Conservation (phyloP, 2,888 invertebrate genomes). For the Cheilosia soror region DNA sequence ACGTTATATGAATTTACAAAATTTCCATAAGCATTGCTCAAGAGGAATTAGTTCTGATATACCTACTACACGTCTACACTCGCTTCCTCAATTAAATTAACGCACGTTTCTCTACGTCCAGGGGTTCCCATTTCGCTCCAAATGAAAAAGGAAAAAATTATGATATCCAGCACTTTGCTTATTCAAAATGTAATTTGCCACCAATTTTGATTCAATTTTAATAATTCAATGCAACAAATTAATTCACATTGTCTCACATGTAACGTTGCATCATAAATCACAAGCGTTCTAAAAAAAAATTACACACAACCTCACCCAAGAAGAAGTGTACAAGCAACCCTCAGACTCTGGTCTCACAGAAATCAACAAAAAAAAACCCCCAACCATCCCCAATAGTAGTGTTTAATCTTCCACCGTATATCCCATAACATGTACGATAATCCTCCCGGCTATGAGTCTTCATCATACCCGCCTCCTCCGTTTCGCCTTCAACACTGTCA, state of each 20-base stretch:
- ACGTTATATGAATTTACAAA: too few relatives aligned
- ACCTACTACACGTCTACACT: too few relatives aligned
- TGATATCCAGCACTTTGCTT: neutral
- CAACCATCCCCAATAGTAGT: conserved; percentile 59
- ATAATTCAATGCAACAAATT: conserved; percentile 67
- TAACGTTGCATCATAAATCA: conserved; percentile 74
- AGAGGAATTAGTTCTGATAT: too few relatives aligned
- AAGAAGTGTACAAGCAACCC: conserved; percentile 51
- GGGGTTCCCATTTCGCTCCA: too few relatives aligned
- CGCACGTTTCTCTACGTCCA: too few relatives aligned
- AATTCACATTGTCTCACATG: conserved; percentile 64
- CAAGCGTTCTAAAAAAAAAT: conserved; percentile 36
- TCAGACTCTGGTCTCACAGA: conserved; percentile 27
- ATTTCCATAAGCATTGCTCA: too few relatives aligned
- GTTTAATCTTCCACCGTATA: conserved; percentile 69
- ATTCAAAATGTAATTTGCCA: neutral
- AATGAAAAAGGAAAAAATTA: neutral
- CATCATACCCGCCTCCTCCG: conserved; percentile 49
- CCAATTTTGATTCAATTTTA: conserved; percentile 67
- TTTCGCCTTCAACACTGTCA: conserved; percentile 63
- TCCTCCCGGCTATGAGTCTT: conserved; percentile 70
- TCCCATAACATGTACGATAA: conserved; percentile 64
- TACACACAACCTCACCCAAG: neutral
- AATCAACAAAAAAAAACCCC: conserved; percentile 63
- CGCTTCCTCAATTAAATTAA: too few relatives aligned